These are phyloP conservation scores for Drosophila subpulchrella DNA, from an alignment of 1,140 invertebrate genomes.

Conservation along the genomic window DNA sequence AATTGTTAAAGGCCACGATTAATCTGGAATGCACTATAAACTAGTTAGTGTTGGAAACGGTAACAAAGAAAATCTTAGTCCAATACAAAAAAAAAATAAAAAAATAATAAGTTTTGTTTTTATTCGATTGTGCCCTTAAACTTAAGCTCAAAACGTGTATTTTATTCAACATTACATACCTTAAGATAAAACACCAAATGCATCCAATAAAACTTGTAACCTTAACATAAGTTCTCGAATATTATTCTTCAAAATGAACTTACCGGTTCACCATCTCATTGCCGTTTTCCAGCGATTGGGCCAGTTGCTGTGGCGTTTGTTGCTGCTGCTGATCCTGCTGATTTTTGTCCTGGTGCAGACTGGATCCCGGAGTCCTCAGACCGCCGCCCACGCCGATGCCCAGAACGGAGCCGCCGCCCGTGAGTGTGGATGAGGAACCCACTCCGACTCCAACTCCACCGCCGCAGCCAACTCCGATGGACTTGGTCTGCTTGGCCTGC, in stretches of 20 bases:
- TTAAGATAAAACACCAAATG: not conserved
- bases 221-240: too few relatives aligned
- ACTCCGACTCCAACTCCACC: not conserved
- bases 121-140: too few relatives aligned
- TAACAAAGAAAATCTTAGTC: too few relatives aligned
- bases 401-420: conserved; percentile 56
- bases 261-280: conserved; percentile 84
- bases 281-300: conserved; percentile 78
- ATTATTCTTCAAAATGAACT: conserved; percentile 24
- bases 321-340: conserved; percentile 56
- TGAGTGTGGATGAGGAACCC: conserved; percentile 32
- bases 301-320: conserved; percentile 69
- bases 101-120: too few relatives aligned
- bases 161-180: not conserved
- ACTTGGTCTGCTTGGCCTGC: conserved; percentile 93
- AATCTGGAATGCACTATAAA: too few relatives aligned
- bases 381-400: conserved; percentile 54
- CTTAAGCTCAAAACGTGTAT: too few relatives aligned
- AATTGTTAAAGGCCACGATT: too few relatives aligned
- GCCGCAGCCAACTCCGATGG: conserved; percentile 65
- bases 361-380: conserved; percentile 48
- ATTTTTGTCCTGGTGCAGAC: conserved; percentile 38
- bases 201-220: too few relatives aligned
- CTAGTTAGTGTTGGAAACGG: too few relatives aligned
- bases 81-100: too few relatives aligned